Base-by-base conservation (phyloP, 1,140 invertebrate genomes). In the Meloidogyne hapla region DNA sequence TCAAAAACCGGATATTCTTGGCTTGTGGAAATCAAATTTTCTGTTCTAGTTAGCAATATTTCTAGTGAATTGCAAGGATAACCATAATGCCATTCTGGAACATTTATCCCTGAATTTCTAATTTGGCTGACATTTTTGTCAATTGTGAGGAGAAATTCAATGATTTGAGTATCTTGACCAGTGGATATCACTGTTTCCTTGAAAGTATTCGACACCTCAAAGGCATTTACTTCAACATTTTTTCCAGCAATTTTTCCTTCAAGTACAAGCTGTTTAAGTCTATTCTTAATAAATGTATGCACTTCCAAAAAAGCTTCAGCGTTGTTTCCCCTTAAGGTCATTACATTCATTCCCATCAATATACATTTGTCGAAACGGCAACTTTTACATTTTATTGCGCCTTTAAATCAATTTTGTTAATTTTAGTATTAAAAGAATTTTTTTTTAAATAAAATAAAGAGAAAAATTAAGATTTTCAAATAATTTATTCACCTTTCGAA, bases 11-110 rank as follows among this genome's bases (percentile, higher is more conserved):
- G 18, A 67, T 33, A 67, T 67, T 67, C 40, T 2, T 28, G 18
- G 18, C 26, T 33, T 18, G 26, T 33, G 0, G 28, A 15, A 23
- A 67, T 15, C 65, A 67, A 67, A 67, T 67, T 67, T 40, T 33
- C 28, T 0, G 28, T 67, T 1, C 65, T 28, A 4, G 18, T 40
- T 3, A 67, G 40, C 28, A 67, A 33, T 5, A 18, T 23, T 40
- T 67, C 65, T 1, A 33, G 33, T 33, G 33, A 33, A 33, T 33
- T 33, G 33, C 33, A 33, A 33, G 33, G 33, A 33, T 33, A 33
- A 4, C 33, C 65, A n/a, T 67, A 67, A 67, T 33, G 40, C 12
- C 18, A 67, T 25, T 67, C 65, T 18, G 65, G 65, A 67, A 67
- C 65, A 18, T n/a, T 18, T n/a, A 40, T 23, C 21, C 40, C 15